These are phyloP conservation scores for Nautilus pompilius DNA, from an alignment of 1,140 invertebrate genomes.

Conservation along the genomic window DNA sequence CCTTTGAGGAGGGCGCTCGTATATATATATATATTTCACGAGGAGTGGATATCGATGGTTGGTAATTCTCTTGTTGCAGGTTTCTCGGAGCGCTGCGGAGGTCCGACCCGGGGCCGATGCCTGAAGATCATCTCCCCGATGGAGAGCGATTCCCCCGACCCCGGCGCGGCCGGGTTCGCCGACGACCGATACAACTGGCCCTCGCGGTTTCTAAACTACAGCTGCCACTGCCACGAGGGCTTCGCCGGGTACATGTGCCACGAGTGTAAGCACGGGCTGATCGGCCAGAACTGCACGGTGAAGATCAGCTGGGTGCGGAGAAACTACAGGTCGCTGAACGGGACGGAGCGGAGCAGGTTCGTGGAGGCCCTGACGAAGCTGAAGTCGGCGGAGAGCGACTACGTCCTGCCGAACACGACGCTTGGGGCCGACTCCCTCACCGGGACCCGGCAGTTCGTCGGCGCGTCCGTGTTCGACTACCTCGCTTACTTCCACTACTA, in stretches of 20 bases:
- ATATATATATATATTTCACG: too few species aligned
- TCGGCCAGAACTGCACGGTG: neutral
- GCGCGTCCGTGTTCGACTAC: neutral
- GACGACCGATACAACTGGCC: conserved; percentile 2
- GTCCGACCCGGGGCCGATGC: neutral
- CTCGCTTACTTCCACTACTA: conserved; percentile 1
- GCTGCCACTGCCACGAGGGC: neutral
- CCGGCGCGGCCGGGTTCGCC: neutral
- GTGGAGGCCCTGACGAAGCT: conserved; percentile 4
- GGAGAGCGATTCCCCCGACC: neutral
- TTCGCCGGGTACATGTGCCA: neutral
- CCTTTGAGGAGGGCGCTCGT: too few species aligned
- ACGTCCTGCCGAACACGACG: neutral
- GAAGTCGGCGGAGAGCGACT: neutral
- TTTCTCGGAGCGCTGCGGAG: neutral
- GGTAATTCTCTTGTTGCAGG: too few species aligned
- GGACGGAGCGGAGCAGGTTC: conserved; percentile 42
- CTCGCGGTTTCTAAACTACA: neutral
- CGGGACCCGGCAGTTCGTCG: neutral
- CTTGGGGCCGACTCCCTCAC: neutral
- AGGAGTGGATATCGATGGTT: too few species aligned
- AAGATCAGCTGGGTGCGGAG: conserved; percentile 26
- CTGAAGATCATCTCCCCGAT: neutral
- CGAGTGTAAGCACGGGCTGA: neutral
- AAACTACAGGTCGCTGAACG: conserved; percentile 52